Percentiles rank a stretch among this genome's conserved stretches.
These are phyloP conservation scores for Drosophila virilis DNA, from an alignment of 1,140 invertebrate species.

Conservation along the genomic window DNA sequence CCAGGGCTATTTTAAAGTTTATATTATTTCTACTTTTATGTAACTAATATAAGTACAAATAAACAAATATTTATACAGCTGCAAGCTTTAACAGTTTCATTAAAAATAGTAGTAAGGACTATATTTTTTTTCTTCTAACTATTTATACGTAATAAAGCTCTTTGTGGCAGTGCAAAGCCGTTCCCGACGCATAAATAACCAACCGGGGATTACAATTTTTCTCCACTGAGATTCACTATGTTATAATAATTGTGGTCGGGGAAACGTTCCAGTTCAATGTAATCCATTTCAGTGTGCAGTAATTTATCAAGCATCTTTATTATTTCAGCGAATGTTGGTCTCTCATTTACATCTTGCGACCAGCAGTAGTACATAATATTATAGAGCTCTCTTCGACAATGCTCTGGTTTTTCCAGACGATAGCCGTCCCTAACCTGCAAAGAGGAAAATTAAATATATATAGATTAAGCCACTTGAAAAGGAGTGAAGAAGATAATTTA, in stretches of 20 bases:
- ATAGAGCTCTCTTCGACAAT: constrained; percentile 94
- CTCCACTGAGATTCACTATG: constrained; percentile 92
- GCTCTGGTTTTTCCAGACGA: constrained; percentile 94
- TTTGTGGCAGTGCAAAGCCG: constrained; percentile 53
- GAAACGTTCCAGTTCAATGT: constrained; percentile 96
- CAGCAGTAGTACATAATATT: constrained; percentile 98
- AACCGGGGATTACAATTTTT: constrained; percentile 88
- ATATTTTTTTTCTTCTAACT: not conserved
- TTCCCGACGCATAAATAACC: not conserved
- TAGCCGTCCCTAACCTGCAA: constrained; percentile 92
- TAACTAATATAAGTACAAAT: too few species aligned
- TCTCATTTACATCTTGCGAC: constrained; percentile 91
- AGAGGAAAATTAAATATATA: not conserved
- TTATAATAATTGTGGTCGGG: constrained; percentile 98
- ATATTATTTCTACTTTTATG: too few species aligned
- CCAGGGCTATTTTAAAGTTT: too few species aligned
- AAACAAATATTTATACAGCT: not conserved
- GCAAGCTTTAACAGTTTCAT: not conserved
- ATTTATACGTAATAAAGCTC: constrained; percentile 57
- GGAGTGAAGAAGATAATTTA: constrained; percentile 54
- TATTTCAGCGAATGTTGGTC: constrained; percentile 92
- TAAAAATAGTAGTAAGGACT: not conserved
- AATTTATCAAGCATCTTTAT: constrained; percentile 92
- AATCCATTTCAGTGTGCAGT: constrained; percentile 94
- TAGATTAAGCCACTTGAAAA: not conserved